Evolutionary conservation across 2,113 vertebrate genomes (phyloP).

Genomic region (Tetrax tetrax): DNA sequence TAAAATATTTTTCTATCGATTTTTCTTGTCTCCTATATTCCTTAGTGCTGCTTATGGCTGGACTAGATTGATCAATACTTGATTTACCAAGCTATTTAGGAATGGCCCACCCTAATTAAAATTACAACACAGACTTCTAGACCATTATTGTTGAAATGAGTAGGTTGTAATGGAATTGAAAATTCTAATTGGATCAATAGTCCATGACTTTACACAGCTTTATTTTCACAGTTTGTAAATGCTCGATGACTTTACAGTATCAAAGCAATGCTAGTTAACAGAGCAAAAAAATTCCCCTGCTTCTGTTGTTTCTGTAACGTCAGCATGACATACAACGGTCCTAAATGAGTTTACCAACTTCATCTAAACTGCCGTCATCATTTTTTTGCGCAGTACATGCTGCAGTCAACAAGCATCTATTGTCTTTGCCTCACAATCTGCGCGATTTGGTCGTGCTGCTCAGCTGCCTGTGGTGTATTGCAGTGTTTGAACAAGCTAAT

Average conservation of each 20-base stretch:
- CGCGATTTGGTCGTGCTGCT: conserved; percentile 14
- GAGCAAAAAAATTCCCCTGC: neutral
- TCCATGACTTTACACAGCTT: conserved; percentile 58
- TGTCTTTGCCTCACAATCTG: neutral
- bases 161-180: conserved; percentile 72
- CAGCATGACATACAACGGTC: neutral
- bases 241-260: conserved; percentile 36
- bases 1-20: conserved; percentile 80
- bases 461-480: conserved; percentile 54
- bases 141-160: conserved; percentile 73
- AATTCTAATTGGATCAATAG: conserved; percentile 65
- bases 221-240: conserved; percentile 51
- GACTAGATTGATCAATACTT: conserved; percentile 71
- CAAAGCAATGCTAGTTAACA: neutral
- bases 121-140: conserved; percentile 64
- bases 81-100: conserved; percentile 77
- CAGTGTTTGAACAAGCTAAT: conserved; percentile 67
- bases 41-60: conserved; percentile 68
- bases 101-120: conserved; percentile 75
- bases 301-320: conserved; percentile 33
- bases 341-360: neutral
- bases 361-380: conserved; percentile 17
- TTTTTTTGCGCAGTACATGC: neutral
- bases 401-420: conserved; percentile 19
- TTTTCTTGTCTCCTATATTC: conserved; percentile 74